Evolutionary conservation across 2,113 vertebrate genomes (phyloP), one percentile per base, ranked within the genome.

Genomic region (Eptesicus fuscus): DNA sequence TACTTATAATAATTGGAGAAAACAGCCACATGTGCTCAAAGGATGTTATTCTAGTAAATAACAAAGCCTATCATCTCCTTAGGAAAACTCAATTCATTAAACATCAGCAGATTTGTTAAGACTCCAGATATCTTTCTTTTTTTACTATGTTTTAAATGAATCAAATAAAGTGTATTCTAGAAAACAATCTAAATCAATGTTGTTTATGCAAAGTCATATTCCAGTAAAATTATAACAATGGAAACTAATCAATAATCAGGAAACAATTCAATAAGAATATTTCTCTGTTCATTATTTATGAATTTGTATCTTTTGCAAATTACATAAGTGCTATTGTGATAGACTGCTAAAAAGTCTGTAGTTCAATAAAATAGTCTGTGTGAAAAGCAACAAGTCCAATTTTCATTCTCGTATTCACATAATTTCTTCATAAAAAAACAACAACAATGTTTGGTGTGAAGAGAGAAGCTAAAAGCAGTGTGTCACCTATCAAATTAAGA

Each of bases 71-170:
- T 61, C 61, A 69, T 61, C 61, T 97, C 74, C 71, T 95, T 97
- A 92, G 92, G 96, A 97, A 96, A 12, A 96, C 37, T 95, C 94
- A 98, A 94, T 97, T 97, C 84, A 97, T 93, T 40, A 61, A 96
- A 96, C 90, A 96, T 42, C 12, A 82, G 3, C 8, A 63, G 8
- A 14, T 76, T 23, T 22, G 4, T 82, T 42, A 86, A 61, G 9
- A 77, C 20, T 4, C 69, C 42, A n/a, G 35, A 73, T 73, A 22
- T 37, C 5, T 16, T 70, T 92, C 53, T 51, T 11, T 61, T 59
- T 78, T 47, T 18, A 59, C 49, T 63, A 61, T 80, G 14, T 47
- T 82, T 79, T 44, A 93, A 92, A 63, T 86, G 59, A 90, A 32
- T 30, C 11, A 78, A 83, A 90, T 49, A 13, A 87, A 87, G 4